These are phyloP conservation scores for Siniperca obscura DNA, from an alignment of 2,797 vertebrate species.

Conservation along the genomic window DNA sequence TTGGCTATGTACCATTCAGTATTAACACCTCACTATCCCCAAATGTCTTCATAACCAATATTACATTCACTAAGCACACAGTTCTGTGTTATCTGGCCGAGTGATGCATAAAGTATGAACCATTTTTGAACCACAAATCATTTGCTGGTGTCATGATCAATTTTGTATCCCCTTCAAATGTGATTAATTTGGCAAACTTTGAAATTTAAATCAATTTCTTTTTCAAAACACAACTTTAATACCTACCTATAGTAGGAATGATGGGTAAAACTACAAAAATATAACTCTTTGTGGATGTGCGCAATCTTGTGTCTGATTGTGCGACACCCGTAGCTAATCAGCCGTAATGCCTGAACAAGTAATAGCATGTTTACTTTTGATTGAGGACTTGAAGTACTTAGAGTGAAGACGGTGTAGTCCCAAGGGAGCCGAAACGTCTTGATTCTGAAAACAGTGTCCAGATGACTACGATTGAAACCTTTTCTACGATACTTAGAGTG, in stretches of 20 bases:
- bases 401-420: no score
- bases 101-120: background rate
- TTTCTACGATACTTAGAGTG: no score
- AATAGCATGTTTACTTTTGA: no score
- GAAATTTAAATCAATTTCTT: background rate
- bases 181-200: no score
- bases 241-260: no score
- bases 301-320: background rate
- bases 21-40: background rate
- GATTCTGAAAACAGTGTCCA: no score
- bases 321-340: background rate
- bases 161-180: background rate
- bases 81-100: slow-evolving; percentile 4
- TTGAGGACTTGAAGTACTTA: no score
- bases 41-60: background rate
- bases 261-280: no score
- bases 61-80: background rate
- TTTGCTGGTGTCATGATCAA: background rate
- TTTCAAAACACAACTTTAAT: background rate
- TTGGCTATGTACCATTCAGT: background rate
- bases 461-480: no score
- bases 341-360: background rate
- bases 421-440: no score
- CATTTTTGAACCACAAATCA: background rate
- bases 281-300: background rate